These are phyloP conservation scores for Hydraecia micacea DNA, from an alignment of 2,888 invertebrate species.

Conservation along the genomic window DNA sequence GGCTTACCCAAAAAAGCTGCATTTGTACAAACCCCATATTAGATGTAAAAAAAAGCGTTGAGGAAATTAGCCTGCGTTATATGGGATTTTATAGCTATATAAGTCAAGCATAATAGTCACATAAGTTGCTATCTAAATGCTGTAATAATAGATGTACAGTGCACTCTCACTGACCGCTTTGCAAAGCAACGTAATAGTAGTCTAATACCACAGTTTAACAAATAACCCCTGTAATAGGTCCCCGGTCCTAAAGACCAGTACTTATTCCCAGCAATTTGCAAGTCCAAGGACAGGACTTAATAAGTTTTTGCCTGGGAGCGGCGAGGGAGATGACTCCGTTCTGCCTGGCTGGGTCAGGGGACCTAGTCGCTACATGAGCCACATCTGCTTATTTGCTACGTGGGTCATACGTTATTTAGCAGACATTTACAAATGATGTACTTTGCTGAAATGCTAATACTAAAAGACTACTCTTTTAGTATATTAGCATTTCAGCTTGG, in stretches of 20 bases:
- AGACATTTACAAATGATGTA: neutral
- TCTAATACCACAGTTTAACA: constrained; percentile 36
- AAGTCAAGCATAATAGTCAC: neutral
- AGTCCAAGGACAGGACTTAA: constrained; percentile 53
- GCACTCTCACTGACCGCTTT: constrained; percentile 6
- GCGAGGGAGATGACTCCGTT: constrained; percentile 50
- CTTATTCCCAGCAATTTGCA: constrained; percentile 55
- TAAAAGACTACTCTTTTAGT: neutral
- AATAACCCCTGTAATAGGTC: constrained; percentile 30
- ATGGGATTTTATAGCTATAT: neutral
- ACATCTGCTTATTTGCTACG: constrained; percentile 25
- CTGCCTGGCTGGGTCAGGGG: constrained; percentile 36
- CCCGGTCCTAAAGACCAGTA: constrained; percentile 14
- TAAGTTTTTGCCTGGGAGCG: constrained; percentile 57
- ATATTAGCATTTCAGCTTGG: too few relatives aligned
- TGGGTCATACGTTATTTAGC: constrained; percentile 13
- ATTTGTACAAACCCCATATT: too few relatives aligned
- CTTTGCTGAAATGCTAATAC: neutral
- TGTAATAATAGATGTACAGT: constrained; percentile 10
- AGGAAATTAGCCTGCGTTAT: neutral
- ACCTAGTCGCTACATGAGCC: constrained; percentile 19
- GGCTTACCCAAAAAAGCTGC: neutral
- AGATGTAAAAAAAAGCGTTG: neutral
- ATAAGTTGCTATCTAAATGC: neutral
- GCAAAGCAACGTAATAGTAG: constrained; percentile 10